Conservation (phyloP, 2,113 vertebrate species). For the Coptodon rendalli region DNA sequence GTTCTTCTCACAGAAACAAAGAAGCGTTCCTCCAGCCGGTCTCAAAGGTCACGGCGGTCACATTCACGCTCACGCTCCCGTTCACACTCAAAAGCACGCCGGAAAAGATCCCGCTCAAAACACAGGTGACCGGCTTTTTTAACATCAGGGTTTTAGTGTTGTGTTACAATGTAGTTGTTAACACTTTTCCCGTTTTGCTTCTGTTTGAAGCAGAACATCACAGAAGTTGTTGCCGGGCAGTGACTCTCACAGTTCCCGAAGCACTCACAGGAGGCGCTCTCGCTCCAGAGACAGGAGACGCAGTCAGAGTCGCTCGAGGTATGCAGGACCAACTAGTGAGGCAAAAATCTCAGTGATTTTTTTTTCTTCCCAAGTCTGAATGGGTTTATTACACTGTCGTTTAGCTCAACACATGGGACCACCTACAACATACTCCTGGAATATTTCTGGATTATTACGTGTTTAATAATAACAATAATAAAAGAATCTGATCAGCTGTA, state of each 20-base stretch:
- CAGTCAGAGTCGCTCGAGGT: conserved; percentile 82
- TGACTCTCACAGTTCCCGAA: conserved; percentile 76
- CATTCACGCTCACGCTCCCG: conserved; percentile 83
- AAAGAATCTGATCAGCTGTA: not conserved
- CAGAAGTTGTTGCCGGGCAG: conserved; percentile 74
- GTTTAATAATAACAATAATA: not conserved
- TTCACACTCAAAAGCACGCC: conserved; percentile 79
- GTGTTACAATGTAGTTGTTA: not conserved
- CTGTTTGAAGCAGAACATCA: conserved; percentile 72
- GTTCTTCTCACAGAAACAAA: conserved; percentile 59
- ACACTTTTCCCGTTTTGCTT: not conserved
- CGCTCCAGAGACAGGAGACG: conserved; percentile 80
- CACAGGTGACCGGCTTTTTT: conserved; percentile 72
- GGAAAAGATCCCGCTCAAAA: conserved; percentile 86
- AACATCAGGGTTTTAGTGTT: no score
- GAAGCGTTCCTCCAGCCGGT: conserved; percentile 70
- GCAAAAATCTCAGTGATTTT: not conserved
- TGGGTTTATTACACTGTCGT: not conserved
- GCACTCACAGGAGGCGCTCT: conserved; percentile 80
- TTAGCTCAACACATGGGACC: not conserved
- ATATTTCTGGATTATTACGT: not conserved
- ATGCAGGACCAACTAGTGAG: not conserved
- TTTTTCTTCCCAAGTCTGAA: not conserved
- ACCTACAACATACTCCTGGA: not conserved
- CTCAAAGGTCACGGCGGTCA: conserved; percentile 74